A percentile compares a stretch with the other conserved stretches of the same genome.
Conservation (phyloP, 2,888 invertebrate genomes). For the Operophtera brumata region DNA sequence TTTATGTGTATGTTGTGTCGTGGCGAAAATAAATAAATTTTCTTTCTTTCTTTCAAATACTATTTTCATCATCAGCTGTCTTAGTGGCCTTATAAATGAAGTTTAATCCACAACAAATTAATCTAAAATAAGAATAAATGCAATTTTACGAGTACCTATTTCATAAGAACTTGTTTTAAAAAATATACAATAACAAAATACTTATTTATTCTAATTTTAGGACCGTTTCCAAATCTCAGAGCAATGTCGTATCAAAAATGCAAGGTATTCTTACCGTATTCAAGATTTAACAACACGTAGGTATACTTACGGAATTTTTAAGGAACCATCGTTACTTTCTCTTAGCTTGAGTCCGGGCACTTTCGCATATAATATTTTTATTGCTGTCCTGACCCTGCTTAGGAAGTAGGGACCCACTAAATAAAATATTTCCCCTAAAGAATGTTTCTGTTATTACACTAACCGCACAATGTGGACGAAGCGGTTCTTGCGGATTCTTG, state of each 20-base stretch:
- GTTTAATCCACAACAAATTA: no score
- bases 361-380: constrained; percentile 71
- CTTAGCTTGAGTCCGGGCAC: constrained; percentile 7
- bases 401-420: constrained; percentile 63
- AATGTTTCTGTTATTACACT: constrained; percentile 49
- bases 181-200: no score
- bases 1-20: no score
- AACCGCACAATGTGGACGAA: constrained; percentile 23
- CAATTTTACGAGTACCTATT: no score
- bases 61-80: no score
- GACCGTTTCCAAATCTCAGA: not conserved
- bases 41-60: no score
- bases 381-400: constrained; percentile 58
- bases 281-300: constrained; percentile 5
- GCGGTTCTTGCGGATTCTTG: constrained; percentile 17
- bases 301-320: not conserved
- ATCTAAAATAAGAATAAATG: no score
- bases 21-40: no score
- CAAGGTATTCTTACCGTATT: not conserved
- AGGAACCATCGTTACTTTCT: not conserved
- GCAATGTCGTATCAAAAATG: constrained; percentile 5
- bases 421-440: constrained; percentile 69
- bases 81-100: no score
- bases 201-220: no score
- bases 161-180: no score